phyloP scores from a whole-genome alignment of 1,140 invertebrate genomes.

The Wiebesia pumilae region DNA sequence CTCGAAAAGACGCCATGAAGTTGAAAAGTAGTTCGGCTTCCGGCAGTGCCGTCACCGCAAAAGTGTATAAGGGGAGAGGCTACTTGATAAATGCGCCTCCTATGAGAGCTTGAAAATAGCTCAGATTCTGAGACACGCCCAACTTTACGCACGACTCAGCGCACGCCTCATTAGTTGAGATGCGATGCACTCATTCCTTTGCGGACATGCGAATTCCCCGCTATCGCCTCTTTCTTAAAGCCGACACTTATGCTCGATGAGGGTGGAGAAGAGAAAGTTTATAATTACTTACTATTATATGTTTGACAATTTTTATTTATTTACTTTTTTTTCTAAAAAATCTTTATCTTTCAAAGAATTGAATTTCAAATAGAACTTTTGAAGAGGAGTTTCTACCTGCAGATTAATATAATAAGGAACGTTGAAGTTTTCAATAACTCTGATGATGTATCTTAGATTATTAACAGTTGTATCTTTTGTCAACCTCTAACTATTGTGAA shows the following conservation, averaged over 20 bases:
- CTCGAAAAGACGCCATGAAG: background rate
- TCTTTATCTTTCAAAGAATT: no score
- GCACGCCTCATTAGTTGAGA: constrained; percentile 45
- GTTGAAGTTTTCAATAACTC: no score
- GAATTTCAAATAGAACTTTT: no score
- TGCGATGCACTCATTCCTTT: constrained; percentile 1
- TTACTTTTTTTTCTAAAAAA: no score
- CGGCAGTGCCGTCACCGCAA: constrained; percentile 24
- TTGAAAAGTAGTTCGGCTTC: constrained; percentile 3
- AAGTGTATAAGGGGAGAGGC: background rate
- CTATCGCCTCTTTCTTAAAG: background rate
- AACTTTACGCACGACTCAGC: background rate
- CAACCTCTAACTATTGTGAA: no score
- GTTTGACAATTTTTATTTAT: background rate
- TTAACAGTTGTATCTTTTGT: no score
- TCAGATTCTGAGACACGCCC: constrained; percentile 45
- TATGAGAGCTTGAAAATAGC: constrained; percentile 45
- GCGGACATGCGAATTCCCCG: background rate
- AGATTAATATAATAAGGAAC: no score
- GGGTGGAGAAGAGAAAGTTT: background rate
- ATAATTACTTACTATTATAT: constrained; percentile 34
- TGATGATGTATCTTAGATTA: no score
- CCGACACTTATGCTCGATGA: background rate
- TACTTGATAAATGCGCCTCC: constrained; percentile 45
- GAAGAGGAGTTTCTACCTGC: no score